Evolutionary conservation across 2,888 invertebrate species (phyloP).

Genomic region (Polymixis lichenea): DNA sequence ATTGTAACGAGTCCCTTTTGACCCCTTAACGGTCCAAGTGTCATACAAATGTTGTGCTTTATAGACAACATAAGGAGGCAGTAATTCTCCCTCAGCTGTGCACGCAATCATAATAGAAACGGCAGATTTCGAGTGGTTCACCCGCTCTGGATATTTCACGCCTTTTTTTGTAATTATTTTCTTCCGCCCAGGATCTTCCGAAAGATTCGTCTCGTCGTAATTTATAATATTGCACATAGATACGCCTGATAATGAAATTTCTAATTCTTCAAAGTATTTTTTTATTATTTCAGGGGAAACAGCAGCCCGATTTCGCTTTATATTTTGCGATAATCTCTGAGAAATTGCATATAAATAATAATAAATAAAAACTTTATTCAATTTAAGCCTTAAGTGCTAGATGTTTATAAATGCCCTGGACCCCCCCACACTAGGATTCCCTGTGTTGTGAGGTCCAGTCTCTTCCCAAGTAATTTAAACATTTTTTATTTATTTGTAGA

Average conservation of each 20-base stretch:
- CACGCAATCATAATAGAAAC: slow-evolving; percentile 75
- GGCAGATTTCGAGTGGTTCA: slow-evolving; percentile 45
- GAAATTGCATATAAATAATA: too few species aligned
- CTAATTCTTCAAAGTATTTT: slow-evolving; percentile 44
- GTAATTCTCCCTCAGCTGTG: slow-evolving; percentile 72
- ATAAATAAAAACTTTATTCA: too few species aligned
- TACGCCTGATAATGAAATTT: slow-evolving; percentile 38
- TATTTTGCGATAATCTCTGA: slow-evolving; percentile 38
- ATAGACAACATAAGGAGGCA: slow-evolving; percentile 78
- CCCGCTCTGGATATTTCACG: slow-evolving; percentile 49
- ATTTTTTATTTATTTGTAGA: too few species aligned
- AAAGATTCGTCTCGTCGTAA: slow-evolving; percentile 57
- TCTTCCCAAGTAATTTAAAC: too few species aligned
- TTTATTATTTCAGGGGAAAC: slow-evolving; percentile 36
- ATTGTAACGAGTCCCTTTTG: slow-evolving; percentile 74
- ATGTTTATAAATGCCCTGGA: too few species aligned
- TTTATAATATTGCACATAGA: slow-evolving; percentile 52
- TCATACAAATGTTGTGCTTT: slow-evolving; percentile 74
- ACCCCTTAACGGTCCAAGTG: slow-evolving; percentile 66
- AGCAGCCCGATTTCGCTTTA: slow-evolving; percentile 42
- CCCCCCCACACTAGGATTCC: too few species aligned
- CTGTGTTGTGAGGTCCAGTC: too few species aligned
- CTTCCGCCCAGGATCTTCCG: slow-evolving; percentile 51
- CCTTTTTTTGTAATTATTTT: slow-evolving; percentile 50
- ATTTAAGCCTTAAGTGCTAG: too few species aligned